Conservation (phyloP, 2,888 invertebrate species). For the Arctia plantaginis region DNA sequence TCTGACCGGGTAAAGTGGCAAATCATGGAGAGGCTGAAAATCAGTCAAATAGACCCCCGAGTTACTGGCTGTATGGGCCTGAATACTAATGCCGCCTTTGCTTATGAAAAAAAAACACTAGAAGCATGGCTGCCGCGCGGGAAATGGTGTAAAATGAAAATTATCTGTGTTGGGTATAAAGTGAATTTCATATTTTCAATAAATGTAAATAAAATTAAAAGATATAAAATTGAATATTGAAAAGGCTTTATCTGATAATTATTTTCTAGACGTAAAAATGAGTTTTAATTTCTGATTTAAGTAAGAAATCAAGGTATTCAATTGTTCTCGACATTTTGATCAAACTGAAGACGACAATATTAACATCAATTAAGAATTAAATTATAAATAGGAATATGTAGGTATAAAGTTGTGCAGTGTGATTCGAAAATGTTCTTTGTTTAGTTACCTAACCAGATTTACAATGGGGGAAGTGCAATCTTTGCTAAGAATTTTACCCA, state of each 20-base stretch:
- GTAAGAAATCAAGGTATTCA: not conserved
- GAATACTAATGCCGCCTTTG: constrained; percentile 71
- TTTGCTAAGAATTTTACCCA: no score
- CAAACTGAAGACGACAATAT: not conserved
- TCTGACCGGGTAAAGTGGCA: constrained; percentile 85
- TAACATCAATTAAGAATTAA: no score
- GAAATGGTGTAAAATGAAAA: constrained; percentile 39
- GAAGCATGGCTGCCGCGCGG: constrained; percentile 47
- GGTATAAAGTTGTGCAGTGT: no score
- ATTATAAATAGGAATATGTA: no score
- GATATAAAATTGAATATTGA: not conserved
- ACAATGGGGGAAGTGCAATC: no score
- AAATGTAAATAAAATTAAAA: not conserved
- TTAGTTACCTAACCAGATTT: no score
- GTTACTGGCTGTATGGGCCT: constrained; percentile 70
- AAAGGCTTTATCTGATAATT: not conserved
- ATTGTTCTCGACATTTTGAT: not conserved
- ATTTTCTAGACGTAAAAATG: not conserved
- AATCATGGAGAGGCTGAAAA: constrained; percentile 86
- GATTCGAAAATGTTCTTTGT: no score
- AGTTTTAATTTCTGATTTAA: not conserved
- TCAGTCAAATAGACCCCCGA: constrained; percentile 85
- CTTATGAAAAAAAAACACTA: constrained; percentile 58
- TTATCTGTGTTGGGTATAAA: constrained; percentile 29
- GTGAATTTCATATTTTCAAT: constrained; percentile 28